phyloP scores from a whole-genome alignment of 2,113 vertebrate genomes.

The Thomomys bottae region DNA sequence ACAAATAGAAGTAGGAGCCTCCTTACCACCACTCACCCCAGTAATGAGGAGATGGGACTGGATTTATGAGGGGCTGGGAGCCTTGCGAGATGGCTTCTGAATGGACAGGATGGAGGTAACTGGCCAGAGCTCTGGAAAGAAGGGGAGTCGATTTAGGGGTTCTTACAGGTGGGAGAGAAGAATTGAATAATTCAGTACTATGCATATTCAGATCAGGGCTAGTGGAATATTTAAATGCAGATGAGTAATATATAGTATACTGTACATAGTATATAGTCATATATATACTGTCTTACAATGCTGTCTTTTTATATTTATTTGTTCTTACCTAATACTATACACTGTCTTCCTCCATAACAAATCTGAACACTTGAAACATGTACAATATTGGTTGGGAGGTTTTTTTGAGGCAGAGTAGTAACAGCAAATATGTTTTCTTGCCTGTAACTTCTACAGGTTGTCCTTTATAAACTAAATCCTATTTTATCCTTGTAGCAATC shows the following conservation, averaged over 20 bases:
- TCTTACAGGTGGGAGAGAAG: background rate
- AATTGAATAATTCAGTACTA: background rate
- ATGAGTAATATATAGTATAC: background rate
- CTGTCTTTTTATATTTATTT: background rate
- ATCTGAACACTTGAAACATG: slow-evolving; percentile 11
- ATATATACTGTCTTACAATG: background rate
- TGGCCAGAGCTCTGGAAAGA: background rate
- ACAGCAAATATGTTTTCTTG: background rate
- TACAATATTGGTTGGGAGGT: background rate
- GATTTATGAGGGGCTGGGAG: background rate
- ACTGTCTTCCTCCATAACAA: background rate
- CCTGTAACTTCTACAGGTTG: background rate
- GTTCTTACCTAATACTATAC: background rate
- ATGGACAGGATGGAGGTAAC: background rate
- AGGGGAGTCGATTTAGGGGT: background rate
- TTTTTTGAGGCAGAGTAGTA: background rate
- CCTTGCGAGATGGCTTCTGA: background rate
- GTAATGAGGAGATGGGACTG: background rate
- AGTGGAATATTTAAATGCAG: background rate
- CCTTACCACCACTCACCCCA: too few species aligned
- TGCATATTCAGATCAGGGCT: background rate
- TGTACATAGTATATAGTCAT: background rate
- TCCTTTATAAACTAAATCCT: slow-evolving; percentile 27
- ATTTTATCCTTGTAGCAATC: background rate
- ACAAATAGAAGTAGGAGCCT: background rate